Conservation (phyloP, 2,797 vertebrate genomes). For the Lates japonicus region DNA sequence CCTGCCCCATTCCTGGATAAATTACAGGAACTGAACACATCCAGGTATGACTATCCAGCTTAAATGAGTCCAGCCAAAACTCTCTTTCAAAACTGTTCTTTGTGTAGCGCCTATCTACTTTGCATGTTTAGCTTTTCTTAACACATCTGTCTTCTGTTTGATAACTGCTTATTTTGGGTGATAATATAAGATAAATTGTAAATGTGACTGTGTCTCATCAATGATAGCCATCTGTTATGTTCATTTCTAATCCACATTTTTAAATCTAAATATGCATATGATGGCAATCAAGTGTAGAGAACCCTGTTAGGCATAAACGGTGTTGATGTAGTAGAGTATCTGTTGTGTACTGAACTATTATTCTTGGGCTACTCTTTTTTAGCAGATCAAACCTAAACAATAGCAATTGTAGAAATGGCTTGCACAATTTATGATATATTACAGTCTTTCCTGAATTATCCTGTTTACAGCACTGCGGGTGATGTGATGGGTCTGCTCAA, state of each 20-base stretch:
- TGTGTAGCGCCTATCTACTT: not conserved
- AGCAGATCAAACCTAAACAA: not conserved
- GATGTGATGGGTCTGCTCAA: constrained; percentile 83
- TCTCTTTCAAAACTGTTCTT: not conserved
- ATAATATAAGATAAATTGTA: not conserved
- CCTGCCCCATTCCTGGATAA: constrained; percentile 81
- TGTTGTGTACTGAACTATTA: not conserved
- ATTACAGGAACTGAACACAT: constrained; percentile 83
- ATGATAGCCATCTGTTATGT: not conserved
- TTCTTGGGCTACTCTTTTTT: not conserved
- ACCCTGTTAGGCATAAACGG: not conserved
- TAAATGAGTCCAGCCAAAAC: not conserved
- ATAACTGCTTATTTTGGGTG: not conserved
- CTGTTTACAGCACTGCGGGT: constrained; percentile 71
- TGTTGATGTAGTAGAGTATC: not conserved
- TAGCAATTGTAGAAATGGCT: constrained; percentile 7
- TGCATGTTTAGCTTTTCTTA: not conserved
- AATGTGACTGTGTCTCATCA: not conserved
- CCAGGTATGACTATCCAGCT: constrained; percentile 69
- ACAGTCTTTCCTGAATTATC: constrained; percentile 9
- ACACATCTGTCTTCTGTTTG: not conserved
- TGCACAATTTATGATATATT: not conserved
- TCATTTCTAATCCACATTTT: not conserved
- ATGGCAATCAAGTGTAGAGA: constrained; percentile 32
- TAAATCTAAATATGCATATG: constrained; percentile 39